Evolutionary conservation across 2,888 invertebrate genomes (phyloP), one percentile per base, ranked within the genome.

Genomic region (Oligia fasciuncula): DNA sequence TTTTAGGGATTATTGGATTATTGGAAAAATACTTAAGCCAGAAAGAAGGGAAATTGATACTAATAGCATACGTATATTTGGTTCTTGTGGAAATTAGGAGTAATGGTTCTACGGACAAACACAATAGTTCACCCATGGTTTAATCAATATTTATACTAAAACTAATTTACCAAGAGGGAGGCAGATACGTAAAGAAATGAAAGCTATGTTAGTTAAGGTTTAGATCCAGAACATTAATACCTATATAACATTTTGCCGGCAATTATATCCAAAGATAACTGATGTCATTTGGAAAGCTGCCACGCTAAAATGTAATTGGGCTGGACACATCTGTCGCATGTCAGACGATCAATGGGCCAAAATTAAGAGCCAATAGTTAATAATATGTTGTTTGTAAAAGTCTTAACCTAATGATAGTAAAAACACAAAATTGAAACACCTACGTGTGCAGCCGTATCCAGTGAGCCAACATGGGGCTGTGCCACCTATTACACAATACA

Each of bases 21-120:
- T 79, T 67, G 77, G 57, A 70, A 76, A 73, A 79, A 73, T 80
- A 54, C 1, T 29, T 40, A 63, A 46, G 35, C 19, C 35, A n/a
- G 4, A 79, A 19, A n/a, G 4, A 79, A 19, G 1, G 6, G 6
- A 51, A 63, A 70, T 43, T 0, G 63, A 79, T 17, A 78, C 1
- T 11, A 51, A 62, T 43, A 19, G 43, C n/a, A 46, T 1, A 46
- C 2, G 17, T 23, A 62, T 35, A 40, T 43, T 67, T 35, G 4
- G 29, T 51, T 68, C 0, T 60, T 43, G 2, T 40, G 14, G 0
- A 23, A 60, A 67, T 67, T 23, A 40, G 0, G 11, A 40, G n/a
- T 35, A 46, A 66, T n/a, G 6, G 40, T 57, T 54, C 2, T 54
- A n/a, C 0, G 29, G 14, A 49, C 46, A 75, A 49, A 60, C 13